These are phyloP conservation scores for Tachypleus tridentatus DNA, from an alignment of 1,140 invertebrate species.

Conservation along the genomic window DNA sequence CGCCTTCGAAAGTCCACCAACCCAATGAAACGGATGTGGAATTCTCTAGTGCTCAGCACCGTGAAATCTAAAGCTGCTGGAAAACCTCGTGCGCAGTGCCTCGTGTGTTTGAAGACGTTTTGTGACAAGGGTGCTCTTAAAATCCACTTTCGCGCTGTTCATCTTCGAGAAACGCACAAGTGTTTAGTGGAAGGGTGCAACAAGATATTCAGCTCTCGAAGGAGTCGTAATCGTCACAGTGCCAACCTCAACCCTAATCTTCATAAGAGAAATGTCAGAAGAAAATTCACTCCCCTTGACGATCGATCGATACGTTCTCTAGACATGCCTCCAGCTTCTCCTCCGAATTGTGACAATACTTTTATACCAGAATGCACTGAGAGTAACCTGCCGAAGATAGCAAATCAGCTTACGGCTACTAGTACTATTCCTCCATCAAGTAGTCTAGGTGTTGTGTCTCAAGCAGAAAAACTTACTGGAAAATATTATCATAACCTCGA, in stretches of 20 bases:
- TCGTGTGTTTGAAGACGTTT: conserved; percentile 96
- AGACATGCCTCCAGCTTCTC: conserved; percentile 42
- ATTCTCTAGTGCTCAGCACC: conserved; percentile 73
- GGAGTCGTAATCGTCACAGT: conserved; percentile 90
- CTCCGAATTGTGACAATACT: background rate
- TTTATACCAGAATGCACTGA: too few relatives aligned
- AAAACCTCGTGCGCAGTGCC: conserved; percentile 95
- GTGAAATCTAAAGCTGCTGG: conserved; percentile 85
- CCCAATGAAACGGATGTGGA: conserved; percentile 82
- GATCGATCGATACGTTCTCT: conserved; percentile 76
- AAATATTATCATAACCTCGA: too few relatives aligned
- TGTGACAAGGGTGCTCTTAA: conserved; percentile 99
- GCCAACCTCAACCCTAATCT: conserved; percentile 97
- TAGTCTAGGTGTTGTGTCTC: too few relatives aligned
- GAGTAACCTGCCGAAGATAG: too few relatives aligned
- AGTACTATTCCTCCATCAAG: too few relatives aligned
- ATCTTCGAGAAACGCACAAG: conserved; percentile 97
- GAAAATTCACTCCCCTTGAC: conserved; percentile 87
- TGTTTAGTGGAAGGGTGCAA: conserved; percentile 97
- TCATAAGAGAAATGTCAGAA: conserved; percentile 81
- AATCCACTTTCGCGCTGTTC: conserved; percentile 98
- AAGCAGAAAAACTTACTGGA: too few relatives aligned
- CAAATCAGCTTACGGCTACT: too few relatives aligned
- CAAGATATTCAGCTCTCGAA: conserved; percentile 97
- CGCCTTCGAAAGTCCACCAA: conserved; percentile 63